Percentiles rank a stretch among this genome's conserved stretches.
phyloP scores from a whole-genome alignment of 2,888 invertebrate genomes.

The Gnatocerus cornutus region DNA sequence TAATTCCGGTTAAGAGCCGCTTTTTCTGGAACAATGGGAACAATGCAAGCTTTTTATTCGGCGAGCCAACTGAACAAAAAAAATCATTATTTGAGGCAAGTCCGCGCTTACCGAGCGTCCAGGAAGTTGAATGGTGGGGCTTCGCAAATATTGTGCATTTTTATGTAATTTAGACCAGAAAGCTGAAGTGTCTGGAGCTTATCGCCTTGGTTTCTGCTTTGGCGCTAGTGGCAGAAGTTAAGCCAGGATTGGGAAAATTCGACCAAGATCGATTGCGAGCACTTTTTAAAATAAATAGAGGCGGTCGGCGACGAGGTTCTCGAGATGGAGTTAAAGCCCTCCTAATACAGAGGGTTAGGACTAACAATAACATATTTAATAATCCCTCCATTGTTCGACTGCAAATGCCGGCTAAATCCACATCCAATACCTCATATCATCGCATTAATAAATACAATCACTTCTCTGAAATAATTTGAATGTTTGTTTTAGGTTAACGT shows the following conservation, averaged over 20 bases:
- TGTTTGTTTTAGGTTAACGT: constrained; percentile 69
- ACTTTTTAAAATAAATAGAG: constrained; percentile 56
- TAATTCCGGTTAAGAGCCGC: constrained; percentile 54
- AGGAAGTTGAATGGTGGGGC: neutral
- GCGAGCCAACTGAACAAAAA: constrained; percentile 42
- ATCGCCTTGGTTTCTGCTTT: neutral
- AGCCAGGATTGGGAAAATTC: constrained; percentile 11
- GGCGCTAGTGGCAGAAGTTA: constrained; percentile 7
- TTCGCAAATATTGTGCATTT: neutral
- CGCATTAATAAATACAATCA: constrained; percentile 69
- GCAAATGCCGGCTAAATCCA: constrained; percentile 64
- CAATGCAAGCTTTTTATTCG: constrained; percentile 47
- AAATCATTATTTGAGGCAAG: constrained; percentile 23
- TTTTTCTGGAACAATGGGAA: constrained; percentile 54
- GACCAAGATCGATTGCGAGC: constrained; percentile 37
- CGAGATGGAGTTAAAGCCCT: constrained; percentile 55
- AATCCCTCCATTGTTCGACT: constrained; percentile 64
- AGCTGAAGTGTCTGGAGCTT: neutral
- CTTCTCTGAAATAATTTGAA: constrained; percentile 69
- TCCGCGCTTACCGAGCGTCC: constrained; percentile 6
- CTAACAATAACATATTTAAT: constrained; percentile 66
- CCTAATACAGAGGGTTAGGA: constrained; percentile 53
- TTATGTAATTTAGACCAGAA: too few relatives aligned
- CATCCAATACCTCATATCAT: constrained; percentile 65
- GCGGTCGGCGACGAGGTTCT: constrained; percentile 46